Percentiles rank a stretch among this genome's conserved stretches.
These are phyloP conservation scores for Charaxes varanes DNA, from an alignment of 1,140 invertebrate species.

Conservation along the genomic window DNA sequence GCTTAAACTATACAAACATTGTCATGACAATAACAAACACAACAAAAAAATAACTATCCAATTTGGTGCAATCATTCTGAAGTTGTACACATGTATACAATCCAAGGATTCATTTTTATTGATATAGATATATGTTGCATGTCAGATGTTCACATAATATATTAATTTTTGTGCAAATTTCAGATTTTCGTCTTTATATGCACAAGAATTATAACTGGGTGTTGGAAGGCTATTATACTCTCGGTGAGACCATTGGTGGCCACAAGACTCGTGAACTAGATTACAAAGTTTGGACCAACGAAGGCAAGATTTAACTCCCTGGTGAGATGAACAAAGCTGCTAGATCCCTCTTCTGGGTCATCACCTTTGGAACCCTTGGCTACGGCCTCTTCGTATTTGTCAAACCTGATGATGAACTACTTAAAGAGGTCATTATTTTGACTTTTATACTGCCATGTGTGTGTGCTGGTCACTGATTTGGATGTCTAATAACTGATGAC, in stretches of 20 bases:
- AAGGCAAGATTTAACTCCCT: slow-evolving; percentile 60
- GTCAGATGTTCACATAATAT: too few relatives aligned
- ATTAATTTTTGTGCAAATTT: slow-evolving; percentile 19
- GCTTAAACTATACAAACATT: too few relatives aligned
- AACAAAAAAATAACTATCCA: too few relatives aligned
- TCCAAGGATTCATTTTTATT: too few relatives aligned
- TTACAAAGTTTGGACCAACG: slow-evolving; percentile 67
- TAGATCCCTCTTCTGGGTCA: slow-evolving; percentile 75
- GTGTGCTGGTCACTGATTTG: slow-evolving; percentile 46
- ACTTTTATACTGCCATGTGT: slow-evolving; percentile 28
- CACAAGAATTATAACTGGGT: slow-evolving; percentile 76
- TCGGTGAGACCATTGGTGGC: slow-evolving; percentile 75
- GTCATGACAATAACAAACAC: too few relatives aligned
- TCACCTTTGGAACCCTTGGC: slow-evolving; percentile 71
- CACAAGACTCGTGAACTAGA: slow-evolving; percentile 72
- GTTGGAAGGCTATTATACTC: slow-evolving; percentile 76
- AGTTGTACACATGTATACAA: too few relatives aligned
- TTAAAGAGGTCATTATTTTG: slow-evolving; percentile 66
- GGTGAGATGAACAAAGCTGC: slow-evolving; percentile 68
- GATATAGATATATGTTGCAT: too few relatives aligned
- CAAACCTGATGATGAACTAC: slow-evolving; percentile 73
- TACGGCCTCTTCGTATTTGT: slow-evolving; percentile 73
- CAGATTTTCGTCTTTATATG: slow-evolving; percentile 77
- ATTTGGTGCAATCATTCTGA: too few relatives aligned
- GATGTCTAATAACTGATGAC: slow-evolving; percentile 2